Percentiles rank a stretch among this genome's conserved stretches.
Evolutionary conservation across 2,888 invertebrate species (phyloP).

Genomic region (Andrena bucephala): DNA sequence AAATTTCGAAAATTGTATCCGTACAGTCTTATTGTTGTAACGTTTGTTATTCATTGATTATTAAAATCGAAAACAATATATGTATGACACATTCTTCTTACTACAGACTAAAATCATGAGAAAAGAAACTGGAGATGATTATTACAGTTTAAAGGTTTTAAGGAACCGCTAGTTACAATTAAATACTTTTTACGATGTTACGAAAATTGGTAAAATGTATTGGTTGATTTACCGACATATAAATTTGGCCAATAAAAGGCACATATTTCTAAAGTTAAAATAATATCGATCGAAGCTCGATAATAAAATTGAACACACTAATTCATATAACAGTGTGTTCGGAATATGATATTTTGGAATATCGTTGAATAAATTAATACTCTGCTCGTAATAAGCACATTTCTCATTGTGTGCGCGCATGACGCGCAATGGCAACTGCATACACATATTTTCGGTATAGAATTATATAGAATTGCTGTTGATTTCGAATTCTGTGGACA

Average conservation of each 20-base stretch:
- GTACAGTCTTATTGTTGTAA: constrained; percentile 33
- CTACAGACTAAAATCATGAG: background rate
- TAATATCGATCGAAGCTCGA: constrained; percentile 7
- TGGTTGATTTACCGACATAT: constrained; percentile 10
- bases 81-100: background rate
- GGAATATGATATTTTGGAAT: constrained; percentile 14
- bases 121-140: background rate
- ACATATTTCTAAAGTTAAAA: constrained; percentile 34
- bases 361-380: constrained; percentile 34
- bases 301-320: constrained; percentile 35
- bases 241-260: constrained; percentile 28
- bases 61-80: background rate
- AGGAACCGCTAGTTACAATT: constrained; percentile 2
- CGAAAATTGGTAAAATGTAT: constrained; percentile 23
- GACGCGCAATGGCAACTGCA: background rate
- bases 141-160: constrained; percentile 4
- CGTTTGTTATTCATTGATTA: background rate
- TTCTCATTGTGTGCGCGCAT: background rate
- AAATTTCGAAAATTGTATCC: constrained; percentile 31
- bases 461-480: constrained; percentile 12
- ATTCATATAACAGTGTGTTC: background rate
- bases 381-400: constrained; percentile 15
- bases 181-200: constrained; percentile 28
- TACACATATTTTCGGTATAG: constrained; percentile 15
- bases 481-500: constrained; percentile 28